phyloP scores from a whole-genome alignment of 1,140 invertebrate genomes.

The Anadara kagoshimensis region DNA sequence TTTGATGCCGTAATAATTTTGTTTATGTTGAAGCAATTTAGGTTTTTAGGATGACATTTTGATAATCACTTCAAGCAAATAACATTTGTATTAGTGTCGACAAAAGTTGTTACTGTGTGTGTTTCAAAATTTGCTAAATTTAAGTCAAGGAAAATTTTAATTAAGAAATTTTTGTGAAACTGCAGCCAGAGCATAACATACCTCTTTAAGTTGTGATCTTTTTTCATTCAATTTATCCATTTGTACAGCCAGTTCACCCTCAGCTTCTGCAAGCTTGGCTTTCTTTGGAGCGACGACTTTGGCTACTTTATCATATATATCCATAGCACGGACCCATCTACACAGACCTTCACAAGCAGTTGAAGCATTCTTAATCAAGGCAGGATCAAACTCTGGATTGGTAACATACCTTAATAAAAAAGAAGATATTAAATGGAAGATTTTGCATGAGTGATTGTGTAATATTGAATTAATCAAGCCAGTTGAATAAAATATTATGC shows the following conservation, averaged over 20 bases:
- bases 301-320: conserved; percentile 75
- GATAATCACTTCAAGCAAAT: too few relatives aligned
- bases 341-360: conserved; percentile 74
- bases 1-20: too few relatives aligned
- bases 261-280: conserved; percentile 71
- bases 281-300: conserved; percentile 78
- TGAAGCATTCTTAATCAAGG: conserved; percentile 71
- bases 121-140: too few relatives aligned
- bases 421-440: neutral
- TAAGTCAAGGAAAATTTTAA: too few relatives aligned
- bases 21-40: too few relatives aligned
- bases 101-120: too few relatives aligned
- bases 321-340: conserved; percentile 75
- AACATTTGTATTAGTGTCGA: too few relatives aligned
- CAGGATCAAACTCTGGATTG: conserved; percentile 73
- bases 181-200: too few relatives aligned
- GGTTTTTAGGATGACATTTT: too few relatives aligned
- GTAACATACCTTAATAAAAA: conserved; percentile 68
- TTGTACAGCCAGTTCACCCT: conserved; percentile 70
- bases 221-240: conserved; percentile 76
- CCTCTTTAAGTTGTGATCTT: conserved; percentile 69
- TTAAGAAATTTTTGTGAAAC: too few relatives aligned
- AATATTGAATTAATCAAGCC: too few relatives aligned
- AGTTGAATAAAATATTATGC: neutral
- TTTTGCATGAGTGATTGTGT: neutral